These are phyloP conservation scores for Octonoba sinensis DNA, from an alignment of 2,888 invertebrate genomes.

Conservation along the genomic window DNA sequence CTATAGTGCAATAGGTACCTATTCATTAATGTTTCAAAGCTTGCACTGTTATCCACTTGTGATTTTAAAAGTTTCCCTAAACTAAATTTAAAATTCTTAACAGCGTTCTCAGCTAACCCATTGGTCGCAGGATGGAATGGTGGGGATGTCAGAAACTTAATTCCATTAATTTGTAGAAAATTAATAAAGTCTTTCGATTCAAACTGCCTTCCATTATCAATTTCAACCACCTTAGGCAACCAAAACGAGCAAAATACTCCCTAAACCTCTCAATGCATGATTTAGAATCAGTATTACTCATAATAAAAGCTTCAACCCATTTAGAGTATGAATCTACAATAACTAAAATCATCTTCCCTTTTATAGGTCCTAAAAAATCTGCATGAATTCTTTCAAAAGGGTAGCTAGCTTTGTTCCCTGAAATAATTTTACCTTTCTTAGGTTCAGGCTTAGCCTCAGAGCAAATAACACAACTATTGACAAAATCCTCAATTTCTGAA, in stretches of 20 bases:
- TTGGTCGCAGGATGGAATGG: conserved; percentile 13
- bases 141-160: conserved; percentile 11
- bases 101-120: conserved; percentile 14
- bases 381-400: too few relatives aligned
- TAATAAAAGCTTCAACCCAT: conserved; percentile 13
- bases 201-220: not conserved
- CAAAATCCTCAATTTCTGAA: conserved; percentile 7
- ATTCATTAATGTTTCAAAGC: conserved; percentile 9
- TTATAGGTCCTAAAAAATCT: too few relatives aligned
- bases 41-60: not conserved
- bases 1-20: not conserved
- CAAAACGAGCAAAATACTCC: not conserved
- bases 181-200: not conserved
- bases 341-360: too few relatives aligned
- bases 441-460: too few relatives aligned
- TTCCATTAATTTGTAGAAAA: too few relatives aligned
- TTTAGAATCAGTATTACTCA: not conserved
- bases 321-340: not conserved
- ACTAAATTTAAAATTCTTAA: not conserved
- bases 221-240: not conserved
- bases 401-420: too few relatives aligned
- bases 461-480: not conserved
- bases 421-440: too few relatives aligned
- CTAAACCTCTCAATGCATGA: conserved; percentile 2
- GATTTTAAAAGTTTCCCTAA: conserved; percentile 6